A percentile compares a stretch with the other conserved stretches of the same genome.
Evolutionary conservation across 2,113 vertebrate genomes (phyloP).

Genomic region (Ailurus styani): DNA sequence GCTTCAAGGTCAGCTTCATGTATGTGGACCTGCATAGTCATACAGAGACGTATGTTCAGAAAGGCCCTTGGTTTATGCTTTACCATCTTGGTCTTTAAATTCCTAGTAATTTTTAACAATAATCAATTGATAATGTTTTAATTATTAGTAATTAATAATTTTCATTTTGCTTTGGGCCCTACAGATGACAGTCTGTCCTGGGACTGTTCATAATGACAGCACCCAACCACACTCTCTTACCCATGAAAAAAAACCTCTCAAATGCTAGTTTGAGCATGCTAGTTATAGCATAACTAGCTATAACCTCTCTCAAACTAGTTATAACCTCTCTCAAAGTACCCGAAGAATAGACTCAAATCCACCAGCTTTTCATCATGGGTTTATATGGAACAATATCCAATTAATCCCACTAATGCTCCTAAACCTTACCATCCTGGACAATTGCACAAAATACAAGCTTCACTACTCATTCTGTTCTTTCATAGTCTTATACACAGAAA

Average conservation of each 20-base stretch:
- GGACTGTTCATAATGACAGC: neutral
- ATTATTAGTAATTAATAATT: neutral
- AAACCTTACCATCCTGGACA: neutral
- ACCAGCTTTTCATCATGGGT: neutral
- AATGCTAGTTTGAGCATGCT: no score
- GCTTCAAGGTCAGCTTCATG: neutral
- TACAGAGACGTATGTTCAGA: neutral
- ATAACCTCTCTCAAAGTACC: neutral
- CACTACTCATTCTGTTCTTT: neutral
- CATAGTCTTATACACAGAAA: neutral
- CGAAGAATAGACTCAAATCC: neutral
- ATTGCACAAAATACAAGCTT: neutral
- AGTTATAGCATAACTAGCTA: no score
- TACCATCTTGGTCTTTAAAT: neutral
- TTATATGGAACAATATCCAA: neutral
- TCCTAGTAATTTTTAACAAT: neutral
- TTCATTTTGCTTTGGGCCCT: neutral
- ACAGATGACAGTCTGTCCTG: neutral
- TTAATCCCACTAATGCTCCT: neutral
- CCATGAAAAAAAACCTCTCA: neutral
- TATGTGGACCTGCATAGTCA: neutral
- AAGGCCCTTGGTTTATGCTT: neutral
- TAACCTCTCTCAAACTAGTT: neutral
- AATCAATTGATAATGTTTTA: neutral
- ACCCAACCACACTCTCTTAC: neutral